A percentile compares a stretch with the other conserved stretches of the same genome.
phyloP scores from a whole-genome alignment of 2,113 vertebrate genomes.

The Myrmecophaga tridactyla region DNA sequence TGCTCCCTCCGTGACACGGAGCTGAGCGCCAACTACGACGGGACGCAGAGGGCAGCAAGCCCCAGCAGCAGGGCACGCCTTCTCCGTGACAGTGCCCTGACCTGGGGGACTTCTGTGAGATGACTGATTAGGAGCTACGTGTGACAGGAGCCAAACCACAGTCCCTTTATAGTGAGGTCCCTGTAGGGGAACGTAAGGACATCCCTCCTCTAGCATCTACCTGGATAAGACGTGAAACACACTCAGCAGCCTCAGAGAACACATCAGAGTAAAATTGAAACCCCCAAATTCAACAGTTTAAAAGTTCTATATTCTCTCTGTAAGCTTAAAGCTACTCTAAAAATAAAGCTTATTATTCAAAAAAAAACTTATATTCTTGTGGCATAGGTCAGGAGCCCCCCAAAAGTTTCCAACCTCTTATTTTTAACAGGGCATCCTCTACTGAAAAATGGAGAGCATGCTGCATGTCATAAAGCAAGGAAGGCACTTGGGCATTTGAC shows the following conservation, averaged over 20 bases:
- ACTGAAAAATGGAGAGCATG: rapidly evolving
- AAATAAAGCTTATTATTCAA: too few species aligned
- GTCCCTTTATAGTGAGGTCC: constrained; percentile 63
- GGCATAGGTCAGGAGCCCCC: rapidly evolving
- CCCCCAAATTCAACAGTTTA: not conserved
- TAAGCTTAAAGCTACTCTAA: too few species aligned
- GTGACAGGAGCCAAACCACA: constrained; percentile 63
- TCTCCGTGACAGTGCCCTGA: not conserved
- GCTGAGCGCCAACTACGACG: not conserved
- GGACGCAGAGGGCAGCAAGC: not conserved
- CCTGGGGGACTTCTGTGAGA: not conserved
- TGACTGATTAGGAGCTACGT: constrained; percentile 24
- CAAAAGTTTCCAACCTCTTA: not conserved
- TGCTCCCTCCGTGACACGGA: not conserved
- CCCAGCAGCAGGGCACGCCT: not conserved
- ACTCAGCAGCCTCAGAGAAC: too few species aligned
- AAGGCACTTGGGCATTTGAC: too few species aligned
- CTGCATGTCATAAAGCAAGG: not conserved
- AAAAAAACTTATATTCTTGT: not conserved
- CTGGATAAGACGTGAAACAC: not conserved
- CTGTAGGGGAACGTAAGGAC: not conserved
- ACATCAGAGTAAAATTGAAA: not conserved
- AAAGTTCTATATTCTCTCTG: too few species aligned
- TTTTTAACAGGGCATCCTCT: not conserved
- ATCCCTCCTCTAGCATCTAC: rapidly evolving